Base-by-base conservation (phyloP, 2,797 vertebrate genomes). In the Catharus ustulatus region DNA sequence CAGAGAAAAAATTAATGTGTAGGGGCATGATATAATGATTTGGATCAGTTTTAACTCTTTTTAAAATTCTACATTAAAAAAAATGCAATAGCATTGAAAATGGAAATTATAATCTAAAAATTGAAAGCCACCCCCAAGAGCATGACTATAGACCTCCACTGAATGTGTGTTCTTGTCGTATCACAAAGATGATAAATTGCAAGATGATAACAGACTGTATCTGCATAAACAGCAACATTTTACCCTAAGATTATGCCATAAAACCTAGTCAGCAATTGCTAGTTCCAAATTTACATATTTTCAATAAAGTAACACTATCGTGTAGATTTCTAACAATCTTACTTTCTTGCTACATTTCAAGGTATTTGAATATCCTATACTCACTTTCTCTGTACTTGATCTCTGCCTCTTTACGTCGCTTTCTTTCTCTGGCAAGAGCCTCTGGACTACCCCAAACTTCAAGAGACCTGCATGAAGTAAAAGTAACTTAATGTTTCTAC, bases 391-490 rank as follows among this genome's bases (percentile, higher is more conserved):
- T 98, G 90, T 98, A 99, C 83, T 99, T 98, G 97, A 97, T 98
- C 96, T 99, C 99, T 94, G 98, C 98, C 93, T 98, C 98, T 89
- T 99, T 99, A 85, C 99, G 98, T 32, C 98, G 96, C 54, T 99
- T 99, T 87, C 98, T 98, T 97, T 99, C 99, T 95, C 99, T 98
- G 94, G 98, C 98, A 78, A 99, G 98, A 95, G 99, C 99, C 96
- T 99, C 99, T 24, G 96, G 98, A 90, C 99, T 99, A 94, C 99
- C 99, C 99, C 99, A 99, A 36, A 99, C 99, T 87, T 99, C 99
- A 93, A 99, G 92, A 26, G 99, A 99, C 97, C 99, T 99, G 95
- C 66, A 40, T 9, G 72, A 71, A 90, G 9, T 80, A 87, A 38
- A 74, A 79, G 42, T 24, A 93, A 67, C 19, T 86, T 76, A 75